Percentiles rank a stretch among this genome's conserved stretches.
Conservation (phyloP, 2,797 vertebrate genomes). For the Neopelma chrysocephalum region DNA sequence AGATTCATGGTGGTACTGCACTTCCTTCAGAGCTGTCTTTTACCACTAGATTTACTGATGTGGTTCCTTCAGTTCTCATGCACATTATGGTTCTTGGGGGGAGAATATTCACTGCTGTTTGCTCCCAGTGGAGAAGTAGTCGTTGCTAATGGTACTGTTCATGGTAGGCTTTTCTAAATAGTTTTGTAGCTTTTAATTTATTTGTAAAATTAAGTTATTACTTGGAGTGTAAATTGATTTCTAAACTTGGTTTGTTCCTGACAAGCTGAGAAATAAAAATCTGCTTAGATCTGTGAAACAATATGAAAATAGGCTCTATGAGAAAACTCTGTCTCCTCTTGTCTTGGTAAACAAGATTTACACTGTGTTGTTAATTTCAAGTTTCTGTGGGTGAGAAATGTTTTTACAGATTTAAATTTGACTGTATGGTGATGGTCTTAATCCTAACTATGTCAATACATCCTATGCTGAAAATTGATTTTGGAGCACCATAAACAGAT, state of each 20-base stretch:
- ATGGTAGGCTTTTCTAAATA: not conserved
- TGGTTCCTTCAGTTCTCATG: not conserved
- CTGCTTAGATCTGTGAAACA: not conserved
- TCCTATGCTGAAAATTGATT: not conserved
- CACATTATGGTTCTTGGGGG: fast-evolving
- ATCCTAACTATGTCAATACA: not conserved
- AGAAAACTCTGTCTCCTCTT: not conserved
- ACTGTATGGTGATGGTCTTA: not conserved
- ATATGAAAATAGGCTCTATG: not conserved
- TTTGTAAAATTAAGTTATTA: conserved; percentile 4
- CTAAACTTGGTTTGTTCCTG: not conserved
- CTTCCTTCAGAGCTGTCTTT: not conserved
- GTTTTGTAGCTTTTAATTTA: not conserved
- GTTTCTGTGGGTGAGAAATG: not conserved
- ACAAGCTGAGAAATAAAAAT: not conserved
- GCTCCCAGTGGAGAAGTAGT: not conserved
- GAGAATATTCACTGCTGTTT: not conserved
- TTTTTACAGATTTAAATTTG: not conserved
- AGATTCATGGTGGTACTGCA: not conserved
- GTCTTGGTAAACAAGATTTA: not conserved
- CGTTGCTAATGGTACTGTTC: not conserved
- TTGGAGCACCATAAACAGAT: not conserved
- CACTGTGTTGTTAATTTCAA: not conserved
- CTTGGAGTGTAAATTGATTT: not conserved
- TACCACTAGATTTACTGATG: not conserved